Evolutionary conservation across 2,797 vertebrate genomes (phyloP).

Genomic region (Rhabdophis nuchalis): DNA sequence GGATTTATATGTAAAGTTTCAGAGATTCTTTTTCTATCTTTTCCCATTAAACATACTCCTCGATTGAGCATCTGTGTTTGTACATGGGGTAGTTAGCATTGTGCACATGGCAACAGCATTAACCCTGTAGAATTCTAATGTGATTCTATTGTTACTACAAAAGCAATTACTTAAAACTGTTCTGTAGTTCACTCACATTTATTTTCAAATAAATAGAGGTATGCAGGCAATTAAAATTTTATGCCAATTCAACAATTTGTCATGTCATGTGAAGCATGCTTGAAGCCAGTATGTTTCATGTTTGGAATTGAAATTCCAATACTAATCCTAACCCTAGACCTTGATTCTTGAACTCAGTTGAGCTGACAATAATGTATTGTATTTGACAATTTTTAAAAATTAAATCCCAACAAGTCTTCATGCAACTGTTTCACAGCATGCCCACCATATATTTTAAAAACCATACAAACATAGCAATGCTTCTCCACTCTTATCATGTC

Average conservation of each 20-base stretch:
- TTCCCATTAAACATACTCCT: background rate
- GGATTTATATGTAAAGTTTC: background rate
- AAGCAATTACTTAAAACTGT: background rate
- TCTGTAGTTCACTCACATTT: background rate
- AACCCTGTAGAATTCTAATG: background rate
- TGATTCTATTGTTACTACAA: background rate
- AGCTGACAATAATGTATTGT: background rate
- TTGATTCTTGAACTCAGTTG: background rate
- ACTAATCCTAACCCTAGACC: background rate
- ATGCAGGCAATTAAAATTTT: background rate
- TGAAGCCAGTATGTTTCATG: background rate
- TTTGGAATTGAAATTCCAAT: background rate
- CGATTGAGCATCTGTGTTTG: background rate
- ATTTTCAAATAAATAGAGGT: background rate
- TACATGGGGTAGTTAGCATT: background rate
- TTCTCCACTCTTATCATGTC: background rate
- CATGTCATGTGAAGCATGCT: background rate
- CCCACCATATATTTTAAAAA: background rate
- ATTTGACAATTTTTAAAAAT: background rate
- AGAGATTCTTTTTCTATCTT: background rate
- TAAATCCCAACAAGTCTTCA: background rate
- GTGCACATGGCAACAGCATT: background rate
- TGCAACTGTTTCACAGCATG: background rate
- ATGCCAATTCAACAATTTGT: background rate
- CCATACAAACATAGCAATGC: background rate